Conservation (phyloP, 2,113 vertebrate genomes). For the Neolamprologus sp. region DNA sequence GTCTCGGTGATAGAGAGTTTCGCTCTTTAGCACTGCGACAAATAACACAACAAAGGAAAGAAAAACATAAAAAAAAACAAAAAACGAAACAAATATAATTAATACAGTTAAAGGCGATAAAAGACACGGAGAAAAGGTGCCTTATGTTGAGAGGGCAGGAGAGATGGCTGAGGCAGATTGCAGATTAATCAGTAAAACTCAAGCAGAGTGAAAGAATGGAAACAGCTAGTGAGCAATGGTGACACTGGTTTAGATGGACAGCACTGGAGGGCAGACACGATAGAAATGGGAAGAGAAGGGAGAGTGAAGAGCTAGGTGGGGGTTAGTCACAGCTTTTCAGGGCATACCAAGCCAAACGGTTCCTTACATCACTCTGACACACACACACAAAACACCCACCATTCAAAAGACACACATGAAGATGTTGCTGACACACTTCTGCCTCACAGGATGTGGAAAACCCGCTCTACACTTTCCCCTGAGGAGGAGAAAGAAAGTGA, state of each 20-base stretch:
- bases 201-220: slow-evolving; percentile 5
- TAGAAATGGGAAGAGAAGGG: neutral
- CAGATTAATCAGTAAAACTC: slow-evolving; percentile 14
- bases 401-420: slow-evolving; percentile 27
- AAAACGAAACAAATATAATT: neutral
- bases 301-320: neutral
- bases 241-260: slow-evolving; percentile 37
- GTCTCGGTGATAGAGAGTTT: neutral
- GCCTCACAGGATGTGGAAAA: slow-evolving; percentile 54
- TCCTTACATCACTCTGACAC: slow-evolving; percentile 47
- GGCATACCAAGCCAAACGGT: slow-evolving; percentile 30
- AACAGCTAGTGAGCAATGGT: slow-evolving; percentile 16
- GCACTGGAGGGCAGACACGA: slow-evolving; percentile 16
- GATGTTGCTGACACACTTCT: slow-evolving; percentile 54
- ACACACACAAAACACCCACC: neutral
- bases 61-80: neutral
- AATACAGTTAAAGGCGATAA: neutral
- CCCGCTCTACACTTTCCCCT: slow-evolving; percentile 13
- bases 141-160: neutral
- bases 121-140: neutral
- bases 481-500: neutral
- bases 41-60: neutral
- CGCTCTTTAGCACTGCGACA: neutral
- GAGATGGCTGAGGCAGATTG: neutral
- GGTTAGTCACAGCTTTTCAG: slow-evolving; percentile 43